These are phyloP conservation scores for Nebria salina DNA, from an alignment of 2,888 invertebrate genomes.

Conservation along the genomic window DNA sequence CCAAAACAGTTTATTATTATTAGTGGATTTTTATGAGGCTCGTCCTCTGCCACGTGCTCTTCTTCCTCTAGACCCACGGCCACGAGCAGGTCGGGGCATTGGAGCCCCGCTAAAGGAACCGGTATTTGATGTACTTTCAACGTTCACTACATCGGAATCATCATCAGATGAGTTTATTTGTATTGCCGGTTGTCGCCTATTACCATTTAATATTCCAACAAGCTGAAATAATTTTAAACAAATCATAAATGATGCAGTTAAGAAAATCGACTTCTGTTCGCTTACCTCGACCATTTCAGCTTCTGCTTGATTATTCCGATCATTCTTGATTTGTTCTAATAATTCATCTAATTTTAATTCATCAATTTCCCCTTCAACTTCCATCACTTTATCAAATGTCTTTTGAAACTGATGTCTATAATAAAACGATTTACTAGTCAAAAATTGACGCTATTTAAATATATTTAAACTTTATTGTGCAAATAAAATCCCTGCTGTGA, in stretches of 20 bases:
- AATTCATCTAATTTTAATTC: slow-evolving; percentile 65
- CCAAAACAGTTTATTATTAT: too few relatives aligned
- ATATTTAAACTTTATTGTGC: too few relatives aligned
- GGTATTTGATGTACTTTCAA: not conserved
- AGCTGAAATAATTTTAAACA: slow-evolving; percentile 45
- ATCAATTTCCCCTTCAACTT: slow-evolving; percentile 61
- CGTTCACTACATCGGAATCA: slow-evolving; percentile 9
- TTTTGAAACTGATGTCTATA: slow-evolving; percentile 66
- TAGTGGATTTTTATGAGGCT: not conserved
- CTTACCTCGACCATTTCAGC: slow-evolving; percentile 35
- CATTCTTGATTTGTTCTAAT: slow-evolving; percentile 62
- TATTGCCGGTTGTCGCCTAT: slow-evolving; percentile 52
- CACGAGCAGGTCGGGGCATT: slow-evolving; percentile 33
- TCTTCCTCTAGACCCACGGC: slow-evolving; percentile 52
- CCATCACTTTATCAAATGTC: slow-evolving; percentile 65
- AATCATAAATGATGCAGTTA: too few relatives aligned
- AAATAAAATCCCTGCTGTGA: too few relatives aligned
- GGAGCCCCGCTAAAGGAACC: slow-evolving; percentile 16
- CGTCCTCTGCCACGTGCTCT: slow-evolving; percentile 58
- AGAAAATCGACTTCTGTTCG: too few relatives aligned
- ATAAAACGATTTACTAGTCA: slow-evolving; percentile 34
- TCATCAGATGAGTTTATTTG: not conserved
- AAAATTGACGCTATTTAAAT: too few relatives aligned
- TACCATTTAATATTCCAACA: slow-evolving; percentile 46
- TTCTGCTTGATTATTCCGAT: slow-evolving; percentile 47